phyloP scores from a whole-genome alignment of 2,888 invertebrate species.

The Drosophila niveifrons region DNA sequence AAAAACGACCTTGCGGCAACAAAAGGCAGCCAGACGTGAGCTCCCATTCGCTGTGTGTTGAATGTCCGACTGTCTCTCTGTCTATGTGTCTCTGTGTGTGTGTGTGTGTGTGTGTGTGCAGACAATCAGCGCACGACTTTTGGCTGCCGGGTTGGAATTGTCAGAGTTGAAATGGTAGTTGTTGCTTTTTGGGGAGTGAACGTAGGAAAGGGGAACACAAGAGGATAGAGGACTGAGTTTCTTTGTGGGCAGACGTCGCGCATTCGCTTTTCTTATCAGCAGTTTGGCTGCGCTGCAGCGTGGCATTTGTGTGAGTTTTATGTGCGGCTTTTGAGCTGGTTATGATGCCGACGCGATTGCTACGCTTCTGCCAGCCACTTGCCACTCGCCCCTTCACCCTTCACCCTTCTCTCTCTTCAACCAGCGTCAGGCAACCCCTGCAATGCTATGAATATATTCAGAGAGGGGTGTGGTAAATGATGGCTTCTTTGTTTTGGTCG shows the following conservation, averaged over 20 bases:
- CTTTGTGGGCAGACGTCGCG: conserved; percentile 59
- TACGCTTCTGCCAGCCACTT: conserved; percentile 7
- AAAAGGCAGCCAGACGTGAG: conserved; percentile 69
- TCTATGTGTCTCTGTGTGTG: conserved; percentile 11
- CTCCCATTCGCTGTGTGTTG: conserved; percentile 35
- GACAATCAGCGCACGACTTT: conserved; percentile 68
- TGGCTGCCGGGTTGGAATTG: conserved; percentile 57
- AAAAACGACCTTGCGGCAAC: conserved; percentile 80
- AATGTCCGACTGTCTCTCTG: conserved; percentile 15
- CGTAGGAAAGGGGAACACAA: conserved; percentile 1
- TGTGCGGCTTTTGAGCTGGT: conserved; percentile 78
- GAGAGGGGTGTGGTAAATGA: conserved; percentile 15
- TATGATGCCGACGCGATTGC: conserved; percentile 73
- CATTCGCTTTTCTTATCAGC: conserved; percentile 71
- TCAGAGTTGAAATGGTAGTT: conserved; percentile 14
- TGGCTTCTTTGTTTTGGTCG: conserved; percentile 65
- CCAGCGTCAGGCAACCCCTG: neutral
- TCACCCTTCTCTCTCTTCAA: neutral
- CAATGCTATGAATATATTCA: neutral
- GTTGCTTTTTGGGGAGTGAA: conserved; percentile 4
- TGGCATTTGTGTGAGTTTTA: conserved; percentile 79
- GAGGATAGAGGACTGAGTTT: conserved; percentile 17
- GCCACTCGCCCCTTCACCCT: neutral
- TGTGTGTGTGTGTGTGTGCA: conserved; percentile 34
- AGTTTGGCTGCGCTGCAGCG: conserved; percentile 75